A percentile compares a stretch with the other conserved stretches of the same genome.
Evolutionary conservation across 2,113 vertebrate species (phyloP).

Genomic region (Mesitornis unicolor): DNA sequence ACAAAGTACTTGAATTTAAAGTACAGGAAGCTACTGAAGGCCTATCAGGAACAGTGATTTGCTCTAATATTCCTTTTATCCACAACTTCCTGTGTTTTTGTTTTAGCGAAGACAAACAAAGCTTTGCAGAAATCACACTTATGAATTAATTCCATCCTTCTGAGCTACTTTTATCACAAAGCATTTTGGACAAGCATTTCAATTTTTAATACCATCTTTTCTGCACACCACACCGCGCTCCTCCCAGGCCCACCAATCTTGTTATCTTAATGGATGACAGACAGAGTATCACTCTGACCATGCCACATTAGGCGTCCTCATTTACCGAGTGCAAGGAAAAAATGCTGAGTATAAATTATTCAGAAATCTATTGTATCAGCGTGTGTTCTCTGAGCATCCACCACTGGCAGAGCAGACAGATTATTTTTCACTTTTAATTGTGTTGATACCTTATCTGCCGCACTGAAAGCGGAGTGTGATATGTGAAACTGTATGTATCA

Average conservation of each 20-base stretch:
- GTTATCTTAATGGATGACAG: conserved; percentile 89
- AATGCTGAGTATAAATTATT: conserved; percentile 90
- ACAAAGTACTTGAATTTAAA: conserved; percentile 3
- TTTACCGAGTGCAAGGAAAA: conserved; percentile 89
- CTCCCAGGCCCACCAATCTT: conserved; percentile 78
- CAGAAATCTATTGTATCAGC: conserved; percentile 73
- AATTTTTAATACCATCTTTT: conserved; percentile 59
- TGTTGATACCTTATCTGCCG: conserved; percentile 86
- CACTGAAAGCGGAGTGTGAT: conserved; percentile 82
- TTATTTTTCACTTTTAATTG: conserved; percentile 93
- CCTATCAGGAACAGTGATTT: neutral
- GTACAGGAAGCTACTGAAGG: neutral
- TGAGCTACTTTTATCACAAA: conserved; percentile 32
- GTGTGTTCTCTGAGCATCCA: conserved; percentile 83
- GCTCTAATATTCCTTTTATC: neutral
- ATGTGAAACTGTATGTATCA: conserved; percentile 74
- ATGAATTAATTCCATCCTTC: conserved; percentile 40
- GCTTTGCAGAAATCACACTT: neutral
- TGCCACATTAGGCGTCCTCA: conserved; percentile 82
- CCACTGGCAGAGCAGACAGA: conserved; percentile 75
- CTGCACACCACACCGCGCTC: neutral
- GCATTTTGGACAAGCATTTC: conserved; percentile 10
- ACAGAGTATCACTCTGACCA: conserved; percentile 75
- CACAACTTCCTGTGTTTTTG: neutral
- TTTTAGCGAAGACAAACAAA: neutral